A percentile compares a stretch with the other conserved stretches of the same genome.
Conservation (phyloP, 2,113 vertebrate genomes). For the Jacana jacana region DNA sequence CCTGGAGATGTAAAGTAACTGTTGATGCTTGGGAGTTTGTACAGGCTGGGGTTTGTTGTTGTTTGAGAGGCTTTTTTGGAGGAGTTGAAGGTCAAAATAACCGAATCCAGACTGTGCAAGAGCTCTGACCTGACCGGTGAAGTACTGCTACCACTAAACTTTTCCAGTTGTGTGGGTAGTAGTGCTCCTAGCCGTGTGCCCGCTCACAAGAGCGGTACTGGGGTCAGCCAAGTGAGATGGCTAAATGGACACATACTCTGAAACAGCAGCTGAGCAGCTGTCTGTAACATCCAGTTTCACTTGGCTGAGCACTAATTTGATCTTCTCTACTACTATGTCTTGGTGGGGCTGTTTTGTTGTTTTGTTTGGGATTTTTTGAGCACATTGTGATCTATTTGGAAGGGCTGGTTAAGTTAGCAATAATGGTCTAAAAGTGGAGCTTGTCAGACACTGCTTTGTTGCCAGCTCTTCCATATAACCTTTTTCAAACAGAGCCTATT, state of each 20-base stretch:
- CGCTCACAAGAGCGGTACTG: rapidly evolving
- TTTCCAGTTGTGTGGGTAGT: background rate
- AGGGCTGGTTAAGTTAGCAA: background rate
- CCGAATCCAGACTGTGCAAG: background rate
- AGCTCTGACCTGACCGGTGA: background rate
- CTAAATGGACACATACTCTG: background rate
- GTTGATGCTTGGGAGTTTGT: background rate
- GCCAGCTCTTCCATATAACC: background rate
- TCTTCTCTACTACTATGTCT: background rate
- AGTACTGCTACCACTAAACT: background rate
- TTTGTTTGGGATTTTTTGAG: background rate
- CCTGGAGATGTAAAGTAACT: background rate
- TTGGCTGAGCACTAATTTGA: background rate
- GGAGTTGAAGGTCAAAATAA: background rate
- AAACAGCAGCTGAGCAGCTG: background rate
- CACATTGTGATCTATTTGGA: background rate
- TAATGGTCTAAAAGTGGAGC: background rate
- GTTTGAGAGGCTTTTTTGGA: background rate
- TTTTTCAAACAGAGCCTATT: background rate
- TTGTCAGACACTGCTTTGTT: background rate
- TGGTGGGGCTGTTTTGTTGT: background rate
- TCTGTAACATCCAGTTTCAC: background rate
- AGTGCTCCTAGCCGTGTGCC: background rate
- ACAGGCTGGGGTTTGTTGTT: no score
- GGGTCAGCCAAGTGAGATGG: background rate